Base-by-base conservation (phyloP, 1,140 invertebrate genomes). In the Drosophila ercepeae region DNA sequence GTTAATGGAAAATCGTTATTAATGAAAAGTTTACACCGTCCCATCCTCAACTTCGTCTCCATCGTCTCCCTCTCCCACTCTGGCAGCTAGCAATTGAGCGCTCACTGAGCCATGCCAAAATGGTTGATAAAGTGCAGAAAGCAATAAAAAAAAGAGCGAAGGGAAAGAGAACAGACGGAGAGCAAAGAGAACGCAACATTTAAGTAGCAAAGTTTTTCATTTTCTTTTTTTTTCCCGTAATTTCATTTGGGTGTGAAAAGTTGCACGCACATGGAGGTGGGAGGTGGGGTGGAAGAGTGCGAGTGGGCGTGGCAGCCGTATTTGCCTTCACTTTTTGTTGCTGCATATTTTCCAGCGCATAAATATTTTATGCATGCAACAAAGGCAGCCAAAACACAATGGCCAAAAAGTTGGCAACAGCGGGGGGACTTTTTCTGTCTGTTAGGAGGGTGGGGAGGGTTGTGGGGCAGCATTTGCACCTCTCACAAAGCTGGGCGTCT, bases 1-100 rank as follows among this genome's bases (percentile, higher is more conserved):
- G 84, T 90, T 90, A 90, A 90, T 90, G 89, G 89, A 90, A 90
- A 90, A 90, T 90, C 89, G 89, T 90, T 90, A 90, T 90, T 90
- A 90, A 90, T 90, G 89, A 90, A 90, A 90, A 90, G 45, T 90
- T 90, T 81, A 73, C 76, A 44, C 39, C 13, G n/a, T n/a, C 34
- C 34, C 29, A 8, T 7, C 3, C 7, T 53, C 16, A 6, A 19
- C 14, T 14, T 23, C 41, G 6, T 21, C 11, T 16, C 25, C 9
- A 9, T 13, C 49, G 7, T 25, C 9, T 14, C 9, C 50, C 14
- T 14, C 68, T 21, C 57, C 27, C 8, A n/a, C n/a, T 2, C 11
- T 23, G 63, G 16, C 25, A 52, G 53, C 9, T 74, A 49, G 69
- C 82, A 77, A 88, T 88, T 76, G 82, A 88, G 70, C 82, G 70